Evolutionary conservation across 2,888 invertebrate genomes (phyloP).

Genomic region (Drosophila siamana): DNA sequence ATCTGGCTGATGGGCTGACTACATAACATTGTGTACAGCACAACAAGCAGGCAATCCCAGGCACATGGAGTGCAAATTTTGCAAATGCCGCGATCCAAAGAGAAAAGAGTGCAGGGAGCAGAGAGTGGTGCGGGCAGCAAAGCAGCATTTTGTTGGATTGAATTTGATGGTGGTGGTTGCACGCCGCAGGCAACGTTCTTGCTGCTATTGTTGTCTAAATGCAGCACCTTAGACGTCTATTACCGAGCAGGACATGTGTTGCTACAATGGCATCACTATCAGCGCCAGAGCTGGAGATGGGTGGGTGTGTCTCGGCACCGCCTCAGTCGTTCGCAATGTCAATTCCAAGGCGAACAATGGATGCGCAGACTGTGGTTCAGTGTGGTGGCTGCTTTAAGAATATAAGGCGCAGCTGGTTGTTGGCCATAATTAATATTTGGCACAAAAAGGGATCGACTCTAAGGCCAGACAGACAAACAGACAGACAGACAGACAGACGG

Average conservation of each 20-base stretch:
- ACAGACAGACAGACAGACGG: background rate
- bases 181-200: background rate
- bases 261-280: constrained; percentile 2
- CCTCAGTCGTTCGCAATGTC: constrained; percentile 14
- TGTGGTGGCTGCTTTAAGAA: constrained; percentile 12
- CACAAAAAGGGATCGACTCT: constrained; percentile 1
- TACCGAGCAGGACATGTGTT: constrained; percentile 44
- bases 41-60: no score
- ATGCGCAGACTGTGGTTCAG: background rate
- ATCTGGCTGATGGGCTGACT: background rate
- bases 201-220: constrained; percentile 21
- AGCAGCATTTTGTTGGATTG: constrained; percentile 8
- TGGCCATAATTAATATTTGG: constrained; percentile 61
- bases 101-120: background rate
- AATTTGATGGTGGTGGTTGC: constrained; percentile 3
- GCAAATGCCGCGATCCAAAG: background rate
- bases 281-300: background rate
- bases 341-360: background rate
- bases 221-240: constrained; percentile 33
- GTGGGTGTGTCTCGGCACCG: constrained; percentile 24
- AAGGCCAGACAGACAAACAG: background rate
- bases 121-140: background rate
- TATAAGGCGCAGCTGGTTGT: constrained; percentile 13
- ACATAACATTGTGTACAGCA: background rate
- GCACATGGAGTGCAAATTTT: constrained; percentile 7